Percentiles rank a stretch among this genome's conserved stretches.
Conservation (phyloP, 1,140 invertebrate genomes). For the Chymomyza costata region DNA sequence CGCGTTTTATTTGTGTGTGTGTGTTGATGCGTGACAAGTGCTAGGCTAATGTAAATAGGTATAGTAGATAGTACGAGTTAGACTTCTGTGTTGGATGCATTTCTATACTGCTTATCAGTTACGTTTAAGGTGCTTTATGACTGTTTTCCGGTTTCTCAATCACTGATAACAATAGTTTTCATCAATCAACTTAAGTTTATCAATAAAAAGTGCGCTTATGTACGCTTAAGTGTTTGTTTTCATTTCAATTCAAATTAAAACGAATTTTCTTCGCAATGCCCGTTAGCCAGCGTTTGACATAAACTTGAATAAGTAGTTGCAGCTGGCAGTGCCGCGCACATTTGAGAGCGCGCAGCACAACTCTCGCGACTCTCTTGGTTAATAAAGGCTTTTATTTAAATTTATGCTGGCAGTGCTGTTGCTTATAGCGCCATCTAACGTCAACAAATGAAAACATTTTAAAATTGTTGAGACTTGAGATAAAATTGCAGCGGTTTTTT, state of each 20-base stretch:
- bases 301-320: background rate
- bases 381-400: too few relatives aligned
- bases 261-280: background rate
- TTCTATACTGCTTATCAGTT: background rate
- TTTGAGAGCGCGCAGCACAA: too few relatives aligned
- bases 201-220: background rate
- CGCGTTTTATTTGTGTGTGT: too few relatives aligned
- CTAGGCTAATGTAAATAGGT: too few relatives aligned
- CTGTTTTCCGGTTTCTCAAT: background rate
- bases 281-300: constrained; percentile 4
- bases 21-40: too few relatives aligned
- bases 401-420: too few relatives aligned
- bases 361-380: too few relatives aligned
- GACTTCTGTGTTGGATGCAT: background rate
- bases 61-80: too few relatives aligned
- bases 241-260: background rate
- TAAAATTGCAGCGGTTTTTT: too few relatives aligned
- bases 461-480: too few relatives aligned
- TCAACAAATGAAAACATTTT: too few relatives aligned
- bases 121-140: background rate
- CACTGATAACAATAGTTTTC: background rate
- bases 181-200: background rate
- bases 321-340: constrained; percentile 22
- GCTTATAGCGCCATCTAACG: too few relatives aligned
- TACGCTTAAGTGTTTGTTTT: background rate